phyloP scores from a whole-genome alignment of 2,797 vertebrate genomes.

The Eulemur rubriventer region DNA sequence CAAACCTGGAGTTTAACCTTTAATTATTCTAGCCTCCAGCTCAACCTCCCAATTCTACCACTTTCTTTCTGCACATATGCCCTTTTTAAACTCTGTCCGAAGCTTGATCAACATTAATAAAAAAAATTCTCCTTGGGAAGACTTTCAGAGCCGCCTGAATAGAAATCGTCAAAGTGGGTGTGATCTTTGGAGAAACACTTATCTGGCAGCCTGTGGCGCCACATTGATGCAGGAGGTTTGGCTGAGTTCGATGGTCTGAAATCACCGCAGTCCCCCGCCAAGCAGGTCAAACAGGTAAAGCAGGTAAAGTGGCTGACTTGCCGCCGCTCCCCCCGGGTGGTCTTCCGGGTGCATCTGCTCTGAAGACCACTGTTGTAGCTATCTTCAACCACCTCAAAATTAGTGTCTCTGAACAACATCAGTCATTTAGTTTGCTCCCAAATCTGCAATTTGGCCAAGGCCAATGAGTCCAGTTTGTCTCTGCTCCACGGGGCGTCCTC shows the following conservation, averaged over 20 bases:
- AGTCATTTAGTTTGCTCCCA: not conserved
- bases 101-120: slow-evolving; percentile 31
- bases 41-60: slow-evolving; percentile 20
- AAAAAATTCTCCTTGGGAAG: slow-evolving; percentile 41
- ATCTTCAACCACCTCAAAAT: not conserved
- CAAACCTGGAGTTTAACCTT: slow-evolving; percentile 72
- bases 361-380: not conserved
- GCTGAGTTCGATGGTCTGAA: not conserved
- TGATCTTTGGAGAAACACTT: not conserved
- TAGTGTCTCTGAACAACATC: not conserved
- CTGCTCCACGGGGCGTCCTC: not conserved
- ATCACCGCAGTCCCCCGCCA: not conserved
- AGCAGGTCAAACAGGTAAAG: not conserved
- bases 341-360: not conserved
- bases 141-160: slow-evolving; percentile 5
- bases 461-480: not conserved
- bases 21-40: slow-evolving; percentile 72
- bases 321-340: not conserved
- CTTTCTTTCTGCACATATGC: slow-evolving; percentile 37
- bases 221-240: not conserved
- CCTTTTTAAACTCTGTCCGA: slow-evolving; percentile 52
- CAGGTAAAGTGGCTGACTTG: not conserved
- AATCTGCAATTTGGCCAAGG: not conserved
- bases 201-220: not conserved
- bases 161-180: slow-evolving; percentile 28